phyloP scores from a whole-genome alignment of 2,797 vertebrate species.

The Notoglanidium macrostoma region DNA sequence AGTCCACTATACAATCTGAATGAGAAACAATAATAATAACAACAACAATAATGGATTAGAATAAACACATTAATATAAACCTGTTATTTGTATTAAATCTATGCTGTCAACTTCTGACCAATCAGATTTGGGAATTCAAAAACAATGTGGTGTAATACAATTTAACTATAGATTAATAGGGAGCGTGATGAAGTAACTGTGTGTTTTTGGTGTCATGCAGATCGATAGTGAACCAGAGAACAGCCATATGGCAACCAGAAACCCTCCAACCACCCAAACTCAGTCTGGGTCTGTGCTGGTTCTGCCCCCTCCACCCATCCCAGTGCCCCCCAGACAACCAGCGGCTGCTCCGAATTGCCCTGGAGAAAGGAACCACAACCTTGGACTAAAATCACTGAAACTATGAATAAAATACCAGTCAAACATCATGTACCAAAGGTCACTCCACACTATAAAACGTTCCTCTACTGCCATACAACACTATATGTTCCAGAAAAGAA shows the following conservation, averaged over 20 bases:
- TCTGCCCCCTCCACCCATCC: constrained; percentile 40
- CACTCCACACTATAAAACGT: constrained; percentile 13
- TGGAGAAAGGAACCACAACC: constrained; percentile 55
- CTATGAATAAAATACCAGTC: constrained; percentile 52
- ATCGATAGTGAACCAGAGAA: constrained; percentile 1
- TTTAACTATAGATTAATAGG: neutral
- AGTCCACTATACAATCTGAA: too few species aligned
- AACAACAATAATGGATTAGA: too few species aligned
- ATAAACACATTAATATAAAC: too few species aligned
- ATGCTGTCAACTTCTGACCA: neutral
- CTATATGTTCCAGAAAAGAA: neutral
- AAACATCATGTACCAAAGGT: neutral
- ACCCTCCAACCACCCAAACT: neutral
- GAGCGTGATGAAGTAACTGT: neutral
- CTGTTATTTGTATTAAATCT: too few species aligned
- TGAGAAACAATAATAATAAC: neutral
- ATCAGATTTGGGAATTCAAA: neutral
- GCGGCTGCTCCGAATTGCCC: constrained; percentile 64
- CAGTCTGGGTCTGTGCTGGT: constrained; percentile 57
- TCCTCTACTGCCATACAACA: too few species aligned
- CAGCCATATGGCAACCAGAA: neutral
- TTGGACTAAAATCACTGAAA: constrained; percentile 50
- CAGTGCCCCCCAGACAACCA: constrained; percentile 45
- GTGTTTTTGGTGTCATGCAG: constrained; percentile 7
- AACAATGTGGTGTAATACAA: neutral